These are phyloP conservation scores for Proctacanthus coquilletti DNA, from an alignment of 1,140 invertebrate genomes.

Conservation along the genomic window DNA sequence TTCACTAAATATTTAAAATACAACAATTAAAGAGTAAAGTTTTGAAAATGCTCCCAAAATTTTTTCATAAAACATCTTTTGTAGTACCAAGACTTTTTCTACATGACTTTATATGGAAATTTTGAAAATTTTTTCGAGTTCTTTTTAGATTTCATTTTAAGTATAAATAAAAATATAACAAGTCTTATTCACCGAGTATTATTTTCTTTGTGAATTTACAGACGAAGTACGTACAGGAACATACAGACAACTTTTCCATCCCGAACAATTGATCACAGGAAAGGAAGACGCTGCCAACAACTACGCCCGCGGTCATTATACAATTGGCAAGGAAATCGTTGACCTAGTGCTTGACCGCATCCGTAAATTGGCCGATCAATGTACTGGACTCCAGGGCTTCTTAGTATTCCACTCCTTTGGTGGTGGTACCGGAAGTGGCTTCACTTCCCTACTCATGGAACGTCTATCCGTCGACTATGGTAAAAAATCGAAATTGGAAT, in stretches of 20 bases:
- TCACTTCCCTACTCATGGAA: slow-evolving; percentile 69
- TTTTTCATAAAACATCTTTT: too few species aligned
- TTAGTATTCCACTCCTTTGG: slow-evolving; percentile 76
- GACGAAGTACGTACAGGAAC: slow-evolving; percentile 57
- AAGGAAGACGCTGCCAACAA: slow-evolving; percentile 73
- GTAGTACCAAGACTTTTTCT: too few species aligned
- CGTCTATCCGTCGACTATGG: slow-evolving; percentile 63
- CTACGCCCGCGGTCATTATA: slow-evolving; percentile 74
- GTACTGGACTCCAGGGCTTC: slow-evolving; percentile 68
- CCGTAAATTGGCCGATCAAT: slow-evolving; percentile 58
- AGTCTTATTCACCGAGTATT: too few species aligned
- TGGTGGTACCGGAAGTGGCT: slow-evolving; percentile 72
- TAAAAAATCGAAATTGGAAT: slow-evolving; percentile 70
- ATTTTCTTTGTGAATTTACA: too few species aligned
- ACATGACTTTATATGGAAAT: too few species aligned
- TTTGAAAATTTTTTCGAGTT: too few species aligned
- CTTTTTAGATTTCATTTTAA: too few species aligned
- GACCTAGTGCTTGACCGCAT: slow-evolving; percentile 63
- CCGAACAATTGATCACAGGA: slow-evolving; percentile 56
- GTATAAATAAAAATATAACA: too few species aligned
- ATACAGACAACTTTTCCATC: slow-evolving; percentile 57
- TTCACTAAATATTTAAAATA: too few species aligned
- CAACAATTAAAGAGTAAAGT: too few species aligned
- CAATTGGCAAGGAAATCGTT: slow-evolving; percentile 73
- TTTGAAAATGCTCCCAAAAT: too few species aligned